Evolutionary conservation across 2,797 vertebrate species (phyloP).

Genomic region (Hirundo rustica): DNA sequence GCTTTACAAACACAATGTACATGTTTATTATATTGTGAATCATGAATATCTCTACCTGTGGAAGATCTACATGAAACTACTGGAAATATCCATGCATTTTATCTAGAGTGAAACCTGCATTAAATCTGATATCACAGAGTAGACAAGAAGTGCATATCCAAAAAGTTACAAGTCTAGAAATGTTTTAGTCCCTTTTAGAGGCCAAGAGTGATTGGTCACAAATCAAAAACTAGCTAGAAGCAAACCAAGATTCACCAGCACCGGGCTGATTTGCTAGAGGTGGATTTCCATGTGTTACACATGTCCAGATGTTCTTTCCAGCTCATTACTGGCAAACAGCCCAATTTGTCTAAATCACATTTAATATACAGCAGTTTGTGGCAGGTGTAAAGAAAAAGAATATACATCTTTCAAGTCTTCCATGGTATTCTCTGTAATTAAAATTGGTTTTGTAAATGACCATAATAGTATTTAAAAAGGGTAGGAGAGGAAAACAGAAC

Average conservation of each 20-base stretch:
- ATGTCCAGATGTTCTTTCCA: conserved; percentile 54
- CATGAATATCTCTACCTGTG: not conserved
- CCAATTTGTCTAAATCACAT: conserved; percentile 27
- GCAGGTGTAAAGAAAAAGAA: not conserved
- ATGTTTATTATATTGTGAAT: not conserved
- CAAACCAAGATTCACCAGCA: not conserved
- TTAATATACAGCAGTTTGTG: conserved; percentile 15
- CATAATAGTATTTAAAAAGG: not conserved
- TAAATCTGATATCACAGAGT: not conserved
- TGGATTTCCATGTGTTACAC: conserved; percentile 16
- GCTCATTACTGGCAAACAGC: conserved; percentile 41
- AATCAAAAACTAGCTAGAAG: conserved; percentile 26
- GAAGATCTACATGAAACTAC: not conserved
- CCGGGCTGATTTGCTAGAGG: not conserved
- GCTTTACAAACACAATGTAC: not conserved
- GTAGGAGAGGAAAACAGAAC: not conserved
- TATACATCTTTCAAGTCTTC: not conserved
- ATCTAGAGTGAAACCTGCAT: not conserved
- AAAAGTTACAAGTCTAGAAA: not conserved
- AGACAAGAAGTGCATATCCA: not conserved
- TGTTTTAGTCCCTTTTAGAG: not conserved
- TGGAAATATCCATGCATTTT: not conserved
- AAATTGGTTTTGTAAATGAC: not conserved
- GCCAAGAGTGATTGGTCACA: not conserved
- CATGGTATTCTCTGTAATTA: conserved; percentile 1